phyloP scores from a whole-genome alignment of 2,888 invertebrate genomes.

The Octodonta nipae region DNA sequence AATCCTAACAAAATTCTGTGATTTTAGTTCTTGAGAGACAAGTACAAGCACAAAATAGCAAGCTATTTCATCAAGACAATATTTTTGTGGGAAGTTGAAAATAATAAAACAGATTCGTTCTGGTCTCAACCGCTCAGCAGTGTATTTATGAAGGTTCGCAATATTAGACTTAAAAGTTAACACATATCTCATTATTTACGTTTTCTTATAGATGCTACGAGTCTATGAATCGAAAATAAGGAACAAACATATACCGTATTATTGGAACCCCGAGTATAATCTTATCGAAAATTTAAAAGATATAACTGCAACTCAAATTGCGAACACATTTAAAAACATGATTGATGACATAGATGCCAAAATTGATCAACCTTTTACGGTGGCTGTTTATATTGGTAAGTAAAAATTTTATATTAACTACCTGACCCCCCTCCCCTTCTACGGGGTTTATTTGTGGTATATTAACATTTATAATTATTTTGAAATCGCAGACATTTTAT shows the following conservation, averaged over 20 bases:
- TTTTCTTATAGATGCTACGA: constrained; percentile 29
- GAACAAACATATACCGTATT: constrained; percentile 25
- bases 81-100: constrained; percentile 29
- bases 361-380: no score
- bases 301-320: constrained; percentile 28
- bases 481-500: no score
- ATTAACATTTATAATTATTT: no score
- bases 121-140: constrained; percentile 22
- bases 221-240: constrained; percentile 21
- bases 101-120: constrained; percentile 15
- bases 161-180: not conserved
- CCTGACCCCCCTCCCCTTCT: no score
- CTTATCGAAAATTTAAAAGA: constrained; percentile 28
- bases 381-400: no score
- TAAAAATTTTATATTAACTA: no score
- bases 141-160: constrained; percentile 25
- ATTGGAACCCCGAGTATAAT: constrained; percentile 32
- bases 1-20: constrained; percentile 9
- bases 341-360: constrained; percentile 34
- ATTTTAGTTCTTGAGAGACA: constrained; percentile 35
- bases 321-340: constrained; percentile 32
- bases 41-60: constrained; percentile 28
- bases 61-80: constrained; percentile 40
- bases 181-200: constrained; percentile 1
- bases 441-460: no score